Base-by-base conservation (phyloP, 1,140 invertebrate genomes). In the Aphidius gifuensis region DNA sequence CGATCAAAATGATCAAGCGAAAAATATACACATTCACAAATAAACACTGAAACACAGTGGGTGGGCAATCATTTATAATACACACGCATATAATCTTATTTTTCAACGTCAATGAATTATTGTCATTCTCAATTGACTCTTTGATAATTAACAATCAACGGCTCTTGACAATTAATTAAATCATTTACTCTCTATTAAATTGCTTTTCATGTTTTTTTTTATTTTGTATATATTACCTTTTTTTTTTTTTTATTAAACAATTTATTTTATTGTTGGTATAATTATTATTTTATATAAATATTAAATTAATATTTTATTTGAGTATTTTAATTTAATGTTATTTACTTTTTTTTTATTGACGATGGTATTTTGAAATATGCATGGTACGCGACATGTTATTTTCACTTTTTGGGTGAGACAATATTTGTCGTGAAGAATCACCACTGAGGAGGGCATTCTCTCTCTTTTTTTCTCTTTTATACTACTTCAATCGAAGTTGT, bases 1-100 rank as follows among this genome's bases (percentile, higher is more conserved):
- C 77, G 75, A 77, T 77, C 75, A 68, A 73, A 71, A 74, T 73
- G 71, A 74, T 74, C 72, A 73, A 71, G 69, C 70, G 73, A 72
- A 70, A 32, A 32, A 32, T 32, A 32, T 32, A 32, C 23, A 32
- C 23, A 32, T 32, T 32, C 23, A 32, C 23, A 32, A 32, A 32
- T 32, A 32, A 32, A 32, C 23, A 32, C 44, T 39, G 16, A 38
- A n/a, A 55, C 71, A 64, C 71, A 61, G 72, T 74, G 73, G 73
- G 73, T 74, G 73, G 73, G 58, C 64, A 54, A 54, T 53, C 58
- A 32, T 49, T 48, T 16, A 51, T 9, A 8, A 45, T 21, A 9
- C 23, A 9, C 38, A 6, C 32, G 9, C 51, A 11, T 11, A 9
- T 3, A 55, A 42, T 55, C 40, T 42, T 55, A n/a, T 40, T 55